phyloP scores from a whole-genome alignment of 92 coral and sea anemone genomes.

The Epizoanthus ramosus region DNA sequence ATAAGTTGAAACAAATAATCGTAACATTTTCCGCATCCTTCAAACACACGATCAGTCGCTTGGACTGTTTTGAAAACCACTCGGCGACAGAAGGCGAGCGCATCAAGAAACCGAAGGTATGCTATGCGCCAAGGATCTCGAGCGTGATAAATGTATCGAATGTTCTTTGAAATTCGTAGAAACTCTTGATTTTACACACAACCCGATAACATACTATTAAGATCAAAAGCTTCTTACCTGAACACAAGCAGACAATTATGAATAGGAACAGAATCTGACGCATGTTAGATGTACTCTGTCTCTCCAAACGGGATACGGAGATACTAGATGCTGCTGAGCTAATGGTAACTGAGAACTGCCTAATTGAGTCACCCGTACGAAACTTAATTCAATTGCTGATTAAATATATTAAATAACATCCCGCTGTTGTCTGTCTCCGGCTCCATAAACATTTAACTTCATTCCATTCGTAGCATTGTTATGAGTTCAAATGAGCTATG shows the following conservation, averaged over 20 bases:
- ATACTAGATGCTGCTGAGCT: not conserved
- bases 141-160: not conserved
- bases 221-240: conserved; percentile 35
- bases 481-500: conserved; percentile 71
- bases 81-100: not conserved
- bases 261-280: conserved; percentile 35
- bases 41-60: not conserved
- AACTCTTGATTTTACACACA: not conserved
- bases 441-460: conserved; percentile 54
- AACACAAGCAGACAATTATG: conserved; percentile 17
- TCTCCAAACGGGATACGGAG: not conserved
- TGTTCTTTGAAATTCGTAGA: conserved; percentile 6
- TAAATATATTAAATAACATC: conserved; percentile 44
- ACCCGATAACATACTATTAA: not conserved
- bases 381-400: conserved; percentile 46
- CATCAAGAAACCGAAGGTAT: too few relatives aligned
- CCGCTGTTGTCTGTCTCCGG: conserved; percentile 50
- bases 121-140: not conserved
- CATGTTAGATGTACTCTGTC: conserved; percentile 12
- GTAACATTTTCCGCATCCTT: not conserved
- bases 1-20: not conserved
- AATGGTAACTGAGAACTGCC: conserved; percentile 27
- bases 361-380: conserved; percentile 40
- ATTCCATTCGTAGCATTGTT: conserved; percentile 80
- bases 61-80: not conserved